phyloP scores from a whole-genome alignment of 2,888 invertebrate species.

The Melitaea athalia region DNA sequence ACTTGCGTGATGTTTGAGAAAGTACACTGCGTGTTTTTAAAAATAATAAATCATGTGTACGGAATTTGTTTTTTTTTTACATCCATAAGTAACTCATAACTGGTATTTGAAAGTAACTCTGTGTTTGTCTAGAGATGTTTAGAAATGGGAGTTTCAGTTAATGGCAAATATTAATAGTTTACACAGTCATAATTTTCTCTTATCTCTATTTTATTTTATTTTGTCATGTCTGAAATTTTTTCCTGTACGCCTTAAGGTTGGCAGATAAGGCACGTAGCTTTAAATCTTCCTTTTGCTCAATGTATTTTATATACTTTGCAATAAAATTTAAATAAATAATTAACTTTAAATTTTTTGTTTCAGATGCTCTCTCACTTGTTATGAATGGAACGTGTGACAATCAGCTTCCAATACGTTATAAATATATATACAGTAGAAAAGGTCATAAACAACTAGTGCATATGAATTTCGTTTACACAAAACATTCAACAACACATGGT shows the following conservation, averaged over 20 bases:
- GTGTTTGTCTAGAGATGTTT: background rate
- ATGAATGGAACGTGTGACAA: slow-evolving; percentile 68
- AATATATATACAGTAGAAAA: slow-evolving; percentile 79
- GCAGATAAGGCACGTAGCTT: no score
- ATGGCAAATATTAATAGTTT: background rate
- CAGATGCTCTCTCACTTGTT: slow-evolving; percentile 77
- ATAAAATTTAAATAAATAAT: background rate
- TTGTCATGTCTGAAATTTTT: no score
- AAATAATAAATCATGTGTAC: slow-evolving; percentile 32
- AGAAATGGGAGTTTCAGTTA: background rate
- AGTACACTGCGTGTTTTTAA: slow-evolving; percentile 38
- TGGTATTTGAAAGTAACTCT: background rate
- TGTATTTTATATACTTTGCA: no score
- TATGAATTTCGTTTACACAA: slow-evolving; percentile 80
- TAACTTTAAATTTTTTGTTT: slow-evolving; percentile 44
- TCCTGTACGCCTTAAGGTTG: no score
- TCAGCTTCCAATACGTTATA: slow-evolving; percentile 70
- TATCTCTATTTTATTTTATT: no score
- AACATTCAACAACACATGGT: slow-evolving; percentile 79
- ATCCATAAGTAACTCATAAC: background rate
- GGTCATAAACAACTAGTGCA: slow-evolving; percentile 80
- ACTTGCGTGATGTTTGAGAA: slow-evolving; percentile 42
- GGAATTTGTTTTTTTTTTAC: slow-evolving; percentile 19
- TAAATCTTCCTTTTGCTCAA: no score
- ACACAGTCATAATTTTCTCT: no score